Percentiles rank a stretch among this genome's conserved stretches.
These are phyloP conservation scores for Isoperla grammatica DNA, from an alignment of 2,888 invertebrate genomes.

Conservation along the genomic window DNA sequence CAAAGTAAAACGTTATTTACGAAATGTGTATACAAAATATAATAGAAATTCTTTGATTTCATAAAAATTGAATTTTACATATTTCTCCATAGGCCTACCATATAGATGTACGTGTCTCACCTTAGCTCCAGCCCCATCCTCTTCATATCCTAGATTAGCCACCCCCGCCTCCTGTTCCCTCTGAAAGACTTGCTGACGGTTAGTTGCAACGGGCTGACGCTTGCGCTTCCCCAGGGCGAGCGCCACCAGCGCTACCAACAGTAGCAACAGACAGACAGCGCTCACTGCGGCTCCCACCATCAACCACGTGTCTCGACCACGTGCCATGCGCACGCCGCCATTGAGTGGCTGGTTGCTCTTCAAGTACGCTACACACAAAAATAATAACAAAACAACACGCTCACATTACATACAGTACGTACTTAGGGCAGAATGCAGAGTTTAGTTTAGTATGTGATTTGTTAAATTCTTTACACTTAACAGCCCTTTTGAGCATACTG, in stretches of 20 bases:
- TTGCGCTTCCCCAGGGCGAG: constrained; percentile 44
- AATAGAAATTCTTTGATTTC: too few relatives aligned
- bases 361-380: constrained; percentile 56
- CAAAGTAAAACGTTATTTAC: too few relatives aligned
- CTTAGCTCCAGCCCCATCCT: constrained; percentile 45
- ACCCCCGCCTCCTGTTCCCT: constrained; percentile 36
- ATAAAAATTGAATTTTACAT: too few relatives aligned
- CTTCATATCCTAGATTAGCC: constrained; percentile 40
- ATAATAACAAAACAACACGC: too few relatives aligned
- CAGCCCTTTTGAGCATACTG: too few relatives aligned
- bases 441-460: too few relatives aligned
- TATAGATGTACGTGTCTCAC: too few relatives aligned
- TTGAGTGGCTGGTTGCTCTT: constrained; percentile 57
- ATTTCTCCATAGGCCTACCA: too few relatives aligned
- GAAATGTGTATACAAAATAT: too few relatives aligned
- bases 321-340: constrained; percentile 46
- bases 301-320: constrained; percentile 54
- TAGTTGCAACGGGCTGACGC: constrained; percentile 34
- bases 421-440: too few relatives aligned
- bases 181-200: constrained; percentile 41
- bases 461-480: too few relatives aligned
- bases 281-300: constrained; percentile 57
- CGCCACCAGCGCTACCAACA: constrained; percentile 51
- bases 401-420: too few relatives aligned
- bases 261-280: constrained; percentile 53